Evolutionary conservation across 2,113 vertebrate species (phyloP), one percentile per base, ranked within the genome.

Genomic region (Fregata magnificens): DNA sequence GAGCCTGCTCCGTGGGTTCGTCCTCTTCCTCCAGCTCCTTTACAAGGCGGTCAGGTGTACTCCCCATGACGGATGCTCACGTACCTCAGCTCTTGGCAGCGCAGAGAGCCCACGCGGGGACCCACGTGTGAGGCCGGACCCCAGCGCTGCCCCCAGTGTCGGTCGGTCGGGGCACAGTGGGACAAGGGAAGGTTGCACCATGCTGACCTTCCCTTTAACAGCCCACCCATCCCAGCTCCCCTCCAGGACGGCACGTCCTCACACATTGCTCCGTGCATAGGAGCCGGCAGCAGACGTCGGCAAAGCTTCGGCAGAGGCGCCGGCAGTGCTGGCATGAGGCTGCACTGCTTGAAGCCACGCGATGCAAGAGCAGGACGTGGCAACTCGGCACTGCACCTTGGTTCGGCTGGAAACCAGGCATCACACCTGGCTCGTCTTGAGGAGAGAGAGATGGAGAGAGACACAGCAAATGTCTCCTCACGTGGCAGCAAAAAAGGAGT

Each of bases 251-350:
- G 21, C 4, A 0, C 28, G 49, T 38, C 65, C 42, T 91, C 42
- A 36, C 65, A 7, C 42, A 13, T 56, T 2, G 0, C 26, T 74
- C 61, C 15, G 1, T 16, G 44, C 1, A 1, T 15, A 40, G 52
- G 34, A 81, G 76, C 52, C 2, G 1, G 52, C 53, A 59, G 74
- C 67, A 36, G 40, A 49, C 7, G 0, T 49, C 2, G 2, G 42
- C 40, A 65, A 52, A 34, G 79, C 62, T 19, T 38, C 8, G 5
- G 76, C 59, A 59, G 53, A 67, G 82, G 38, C 1, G 2, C 52
- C 2, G 0, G 66, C 74, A 67, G 19, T 22, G 25, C 69, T 2
- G 0, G 82, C 40, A 52, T 1, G 0, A 65, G 58, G 56, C 36
- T 71, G 56, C 1, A 1, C 32, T 6, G 0, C 78, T 52, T 56